phyloP scores from a whole-genome alignment of 30 jellyfish, hydroid and myxozoan genomes.

The Aurelia coerulea region DNA sequence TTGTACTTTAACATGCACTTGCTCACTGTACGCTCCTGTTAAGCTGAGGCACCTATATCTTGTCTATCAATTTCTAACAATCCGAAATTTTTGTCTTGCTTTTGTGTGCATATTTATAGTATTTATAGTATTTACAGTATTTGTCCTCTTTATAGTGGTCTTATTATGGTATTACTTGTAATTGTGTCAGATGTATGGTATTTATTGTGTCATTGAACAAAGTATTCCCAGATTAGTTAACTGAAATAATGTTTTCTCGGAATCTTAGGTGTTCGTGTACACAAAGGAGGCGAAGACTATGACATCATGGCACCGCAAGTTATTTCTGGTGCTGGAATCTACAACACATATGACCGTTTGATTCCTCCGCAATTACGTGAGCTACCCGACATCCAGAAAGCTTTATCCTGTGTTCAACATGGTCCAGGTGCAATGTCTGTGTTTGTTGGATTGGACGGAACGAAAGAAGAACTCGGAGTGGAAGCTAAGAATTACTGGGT shows the following conservation, averaged over 20 bases:
- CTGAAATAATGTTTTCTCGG: no score
- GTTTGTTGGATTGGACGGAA: constrained; percentile 86
- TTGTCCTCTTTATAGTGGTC: no score
- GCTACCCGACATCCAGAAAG: constrained; percentile 32
- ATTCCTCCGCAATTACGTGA: constrained; percentile 51
- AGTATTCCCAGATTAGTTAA: neutral
- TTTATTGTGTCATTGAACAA: neutral
- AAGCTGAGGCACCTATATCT: no score
- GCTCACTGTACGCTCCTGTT: no score
- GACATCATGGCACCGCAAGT: constrained; percentile 87
- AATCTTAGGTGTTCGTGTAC: constrained; percentile 79
- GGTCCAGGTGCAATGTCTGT: constrained; percentile 89
- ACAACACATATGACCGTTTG: constrained; percentile 76
- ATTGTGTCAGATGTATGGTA: no score
- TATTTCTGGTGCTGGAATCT: constrained; percentile 84
- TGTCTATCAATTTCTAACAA: no score
- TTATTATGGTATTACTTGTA: no score
- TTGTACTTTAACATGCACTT: no score
- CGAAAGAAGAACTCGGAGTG: constrained; percentile 85
- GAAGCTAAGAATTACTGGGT: constrained; percentile 88
- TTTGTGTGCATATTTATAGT: no score
- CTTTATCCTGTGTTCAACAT: constrained; percentile 59
- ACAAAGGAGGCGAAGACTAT: constrained; percentile 74
- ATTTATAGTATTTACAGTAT: no score
- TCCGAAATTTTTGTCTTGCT: no score